Base-by-base conservation (phyloP, 2,113 vertebrate genomes). In the Hipposideros armiger region DNA sequence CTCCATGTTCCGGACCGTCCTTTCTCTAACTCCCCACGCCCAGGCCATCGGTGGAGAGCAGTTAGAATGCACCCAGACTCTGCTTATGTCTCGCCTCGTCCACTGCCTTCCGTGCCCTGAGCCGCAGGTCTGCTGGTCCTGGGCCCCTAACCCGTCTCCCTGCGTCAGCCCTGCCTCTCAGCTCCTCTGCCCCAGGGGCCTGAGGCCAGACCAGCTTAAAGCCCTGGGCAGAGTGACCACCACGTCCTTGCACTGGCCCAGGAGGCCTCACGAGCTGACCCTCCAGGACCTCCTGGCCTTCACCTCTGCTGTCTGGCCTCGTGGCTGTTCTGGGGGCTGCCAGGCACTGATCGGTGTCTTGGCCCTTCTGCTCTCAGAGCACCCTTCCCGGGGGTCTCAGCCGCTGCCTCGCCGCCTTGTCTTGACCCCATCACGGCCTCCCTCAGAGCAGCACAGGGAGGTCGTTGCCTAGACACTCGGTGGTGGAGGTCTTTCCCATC, bases 51-150 rank as follows among this genome's bases (percentile, higher is more conserved):
- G 26, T 36, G 22, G 0, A 7, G 47, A 2, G 28, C 11, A 20
- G 3, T 28, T 9, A 50, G 50, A 4, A 0, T 0, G 5, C 2
- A 0, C 32, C 30, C 28, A 11, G 16, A 14, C 15, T 10, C 17
- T 47, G 16, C 9, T 20, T 14, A 4, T 20, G n/a, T 24, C 58
- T 47, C 4, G 0, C 5, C 26, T 62, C 8, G 4, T 42, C 81
- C 36, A 36, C 36, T 36, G 36, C 36, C n/a, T 7, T 42, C 7
- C 0, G 15, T 2, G 47, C 69, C n/a, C 20, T 4, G 45, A 76
- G 32, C 58, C 36, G 36, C 36, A 36, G 36, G 36, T 36, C 36
- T 36, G 36, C 36, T 36, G 36, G 36, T 36, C 36, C 36, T 36
- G 36, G 36, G 36, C 36, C 36, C 36, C 36, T 36, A 36, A 36